Evolutionary conservation across 2,888 invertebrate genomes (phyloP).

Genomic region (Cheilosia vernalis): DNA sequence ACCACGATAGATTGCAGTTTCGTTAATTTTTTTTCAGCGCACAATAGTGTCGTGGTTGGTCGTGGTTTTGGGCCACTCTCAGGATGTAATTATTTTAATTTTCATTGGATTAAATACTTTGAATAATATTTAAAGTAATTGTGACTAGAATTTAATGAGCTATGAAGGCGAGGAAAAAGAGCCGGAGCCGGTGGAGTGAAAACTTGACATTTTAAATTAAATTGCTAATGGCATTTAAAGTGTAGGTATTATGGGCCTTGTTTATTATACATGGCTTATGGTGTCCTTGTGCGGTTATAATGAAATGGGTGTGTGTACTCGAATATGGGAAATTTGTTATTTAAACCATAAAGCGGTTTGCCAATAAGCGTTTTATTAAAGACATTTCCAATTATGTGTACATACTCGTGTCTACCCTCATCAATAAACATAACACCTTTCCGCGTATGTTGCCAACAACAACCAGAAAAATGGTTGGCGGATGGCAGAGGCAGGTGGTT

Average conservation of each 20-base stretch:
- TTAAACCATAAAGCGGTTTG: no score
- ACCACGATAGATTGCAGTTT: constrained; percentile 24
- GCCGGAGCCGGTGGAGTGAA: neutral
- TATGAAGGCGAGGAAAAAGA: constrained; percentile 20
- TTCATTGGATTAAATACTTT: constrained; percentile 24
- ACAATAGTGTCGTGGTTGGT: constrained; percentile 30
- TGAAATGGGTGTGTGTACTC: no score
- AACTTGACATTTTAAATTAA: constrained; percentile 4
- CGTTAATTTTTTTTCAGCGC: neutral
- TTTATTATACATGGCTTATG: neutral
- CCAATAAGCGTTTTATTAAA: no score
- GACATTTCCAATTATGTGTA: no score
- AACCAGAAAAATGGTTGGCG: no score
- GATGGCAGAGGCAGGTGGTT: no score
- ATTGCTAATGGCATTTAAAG: neutral
- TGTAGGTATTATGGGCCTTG: neutral
- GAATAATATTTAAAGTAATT: constrained; percentile 31
- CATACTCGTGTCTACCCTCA: no score
- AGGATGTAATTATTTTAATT: constrained; percentile 25
- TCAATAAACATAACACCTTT: no score
- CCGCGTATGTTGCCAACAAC: no score
- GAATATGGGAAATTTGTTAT: no score
- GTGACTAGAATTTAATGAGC: constrained; percentile 28
- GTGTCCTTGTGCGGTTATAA: no score
- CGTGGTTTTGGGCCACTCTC: neutral